Percentiles rank a stretch among this genome's conserved stretches.
Conservation (phyloP, 1,140 invertebrate species). For the Dufourea novaeangliae region DNA sequence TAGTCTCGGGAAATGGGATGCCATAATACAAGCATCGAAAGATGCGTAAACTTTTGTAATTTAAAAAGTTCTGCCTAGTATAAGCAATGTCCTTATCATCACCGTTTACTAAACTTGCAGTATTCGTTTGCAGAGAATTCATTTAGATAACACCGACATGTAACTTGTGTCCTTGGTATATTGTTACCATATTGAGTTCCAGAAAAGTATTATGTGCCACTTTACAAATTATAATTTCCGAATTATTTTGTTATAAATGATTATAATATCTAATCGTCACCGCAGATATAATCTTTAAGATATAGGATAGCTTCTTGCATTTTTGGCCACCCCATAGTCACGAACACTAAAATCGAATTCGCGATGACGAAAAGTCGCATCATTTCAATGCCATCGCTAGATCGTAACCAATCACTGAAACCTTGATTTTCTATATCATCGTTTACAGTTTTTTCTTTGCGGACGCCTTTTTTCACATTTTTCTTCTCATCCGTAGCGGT, state of each 20-base stretch:
- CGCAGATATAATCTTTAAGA: slow-evolving; percentile 77
- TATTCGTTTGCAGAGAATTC: neutral
- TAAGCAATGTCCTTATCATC: neutral
- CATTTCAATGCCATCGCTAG: slow-evolving; percentile 82
- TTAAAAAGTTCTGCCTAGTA: neutral
- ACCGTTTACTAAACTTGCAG: neutral
- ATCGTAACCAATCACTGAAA: slow-evolving; percentile 83
- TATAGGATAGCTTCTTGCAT: slow-evolving; percentile 77
- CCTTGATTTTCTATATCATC: slow-evolving; percentile 79
- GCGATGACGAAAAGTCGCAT: slow-evolving; percentile 84
- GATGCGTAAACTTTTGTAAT: neutral
- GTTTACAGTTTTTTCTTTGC: slow-evolving; percentile 46
- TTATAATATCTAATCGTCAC: slow-evolving; percentile 64
- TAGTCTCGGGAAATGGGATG: neutral
- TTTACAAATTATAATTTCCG: neutral
- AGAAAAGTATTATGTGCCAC: neutral
- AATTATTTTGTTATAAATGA: neutral
- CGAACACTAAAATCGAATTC: slow-evolving; percentile 82
- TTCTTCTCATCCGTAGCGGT: neutral
- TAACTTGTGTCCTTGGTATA: neutral
- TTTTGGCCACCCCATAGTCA: slow-evolving; percentile 83
- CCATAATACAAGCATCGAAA: neutral
- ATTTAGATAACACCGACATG: neutral
- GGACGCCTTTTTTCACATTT: slow-evolving; percentile 54
- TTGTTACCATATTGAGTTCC: neutral